These are phyloP conservation scores for Octopus sinensis DNA, from an alignment of 1,140 invertebrate species.

Conservation along the genomic window DNA sequence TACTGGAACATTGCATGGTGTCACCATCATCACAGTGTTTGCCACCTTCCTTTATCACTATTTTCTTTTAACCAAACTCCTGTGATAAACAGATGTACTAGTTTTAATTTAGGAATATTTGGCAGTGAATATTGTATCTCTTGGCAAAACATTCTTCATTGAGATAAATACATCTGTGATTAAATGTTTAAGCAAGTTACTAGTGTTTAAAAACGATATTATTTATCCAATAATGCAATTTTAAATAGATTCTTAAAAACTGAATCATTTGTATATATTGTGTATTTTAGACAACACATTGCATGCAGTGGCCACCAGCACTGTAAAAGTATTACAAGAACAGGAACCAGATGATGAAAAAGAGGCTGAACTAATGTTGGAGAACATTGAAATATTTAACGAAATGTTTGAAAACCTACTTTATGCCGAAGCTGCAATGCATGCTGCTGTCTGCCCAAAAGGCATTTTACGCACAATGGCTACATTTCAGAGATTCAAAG, in stretches of 20 bases:
- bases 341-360: conserved; percentile 55
- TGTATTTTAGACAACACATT: not conserved
- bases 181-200: not conserved
- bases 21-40: too few species aligned
- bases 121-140: not conserved
- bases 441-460: conserved; percentile 57
- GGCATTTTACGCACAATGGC: conserved; percentile 54
- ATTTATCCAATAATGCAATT: not conserved
- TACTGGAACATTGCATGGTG: too few species aligned
- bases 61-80: too few species aligned
- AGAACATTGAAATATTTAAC: conserved; percentile 58
- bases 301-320: not conserved
- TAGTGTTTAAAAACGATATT: not conserved
- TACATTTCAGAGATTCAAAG: conserved; percentile 54
- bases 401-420: conserved; percentile 56
- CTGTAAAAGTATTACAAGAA: not conserved
- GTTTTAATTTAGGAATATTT: too few species aligned
- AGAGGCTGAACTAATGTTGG: conserved; percentile 56
- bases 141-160: not conserved
- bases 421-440: conserved; percentile 55
- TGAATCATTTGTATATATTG: not conserved
- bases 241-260: not conserved
- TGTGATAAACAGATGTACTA: too few species aligned
- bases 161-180: not conserved
- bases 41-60: too few species aligned